Percentiles rank a stretch among this genome's conserved stretches.
These are phyloP conservation scores for Strigamia transsilvanica DNA, from an alignment of 2,888 invertebrate genomes.

Conservation along the genomic window DNA sequence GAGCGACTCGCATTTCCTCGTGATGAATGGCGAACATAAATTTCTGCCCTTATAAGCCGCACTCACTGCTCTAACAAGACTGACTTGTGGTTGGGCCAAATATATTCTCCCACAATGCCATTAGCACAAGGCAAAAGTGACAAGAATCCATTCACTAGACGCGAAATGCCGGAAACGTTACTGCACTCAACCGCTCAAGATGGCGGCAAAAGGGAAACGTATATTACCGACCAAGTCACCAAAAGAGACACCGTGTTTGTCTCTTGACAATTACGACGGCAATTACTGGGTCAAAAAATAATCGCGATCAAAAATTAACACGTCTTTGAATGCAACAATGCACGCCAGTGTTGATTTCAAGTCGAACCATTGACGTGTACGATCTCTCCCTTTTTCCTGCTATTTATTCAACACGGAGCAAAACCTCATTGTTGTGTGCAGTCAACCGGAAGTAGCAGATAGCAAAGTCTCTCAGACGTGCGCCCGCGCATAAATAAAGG, in stretches of 20 bases:
- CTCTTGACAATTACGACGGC: background rate
- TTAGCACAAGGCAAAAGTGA: conserved; percentile 16
- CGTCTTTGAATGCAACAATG: background rate
- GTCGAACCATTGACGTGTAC: background rate
- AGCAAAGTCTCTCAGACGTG: conserved; percentile 35
- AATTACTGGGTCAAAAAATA: background rate
- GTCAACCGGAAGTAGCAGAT: conserved; percentile 55
- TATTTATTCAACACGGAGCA: conserved; percentile 40
- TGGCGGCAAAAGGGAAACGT: conserved; percentile 18
- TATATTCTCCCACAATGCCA: conserved; percentile 42
- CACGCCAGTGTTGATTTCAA: background rate
- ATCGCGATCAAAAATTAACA: background rate
- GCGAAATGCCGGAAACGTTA: conserved; percentile 38
- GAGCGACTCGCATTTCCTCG: background rate
- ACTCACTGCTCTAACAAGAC: background rate
- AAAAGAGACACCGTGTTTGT: background rate
- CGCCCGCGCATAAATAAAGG: conserved; percentile 34
- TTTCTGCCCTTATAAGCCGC: background rate
- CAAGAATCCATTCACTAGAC: conserved; percentile 15
- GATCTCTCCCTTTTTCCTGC: conserved; percentile 22
- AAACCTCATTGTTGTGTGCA: conserved; percentile 51
- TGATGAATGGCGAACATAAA: background rate
- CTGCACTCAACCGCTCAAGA: conserved; percentile 1
- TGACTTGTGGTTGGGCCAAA: conserved; percentile 1
- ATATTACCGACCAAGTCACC: background rate